Evolutionary conservation across 2,797 vertebrate species (phyloP).

Genomic region (Microcaecilia unicolor): DNA sequence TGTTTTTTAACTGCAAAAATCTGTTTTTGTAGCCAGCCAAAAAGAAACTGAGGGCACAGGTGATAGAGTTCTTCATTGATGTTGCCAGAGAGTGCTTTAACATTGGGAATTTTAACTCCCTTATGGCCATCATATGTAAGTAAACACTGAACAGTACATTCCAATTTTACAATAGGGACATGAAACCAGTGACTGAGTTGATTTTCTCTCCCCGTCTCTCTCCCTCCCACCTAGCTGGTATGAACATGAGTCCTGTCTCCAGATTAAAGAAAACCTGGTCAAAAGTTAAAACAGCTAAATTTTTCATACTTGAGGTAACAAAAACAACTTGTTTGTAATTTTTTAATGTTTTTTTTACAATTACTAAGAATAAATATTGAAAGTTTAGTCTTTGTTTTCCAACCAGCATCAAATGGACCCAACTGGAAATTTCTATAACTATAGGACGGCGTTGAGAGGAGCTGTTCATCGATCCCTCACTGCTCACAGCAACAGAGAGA

Average conservation of each 20-base stretch:
- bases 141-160: slow-evolving; percentile 11
- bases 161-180: background rate
- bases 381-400: background rate
- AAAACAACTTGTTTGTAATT: background rate
- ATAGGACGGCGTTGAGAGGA: slow-evolving; percentile 79
- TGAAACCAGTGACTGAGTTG: background rate
- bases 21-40: slow-evolving; percentile 90
- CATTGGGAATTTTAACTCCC: slow-evolving; percentile 92
- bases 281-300: slow-evolving; percentile 92
- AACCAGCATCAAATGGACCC: slow-evolving; percentile 92
- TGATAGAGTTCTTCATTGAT: slow-evolving; percentile 90
- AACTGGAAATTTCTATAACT: slow-evolving; percentile 91
- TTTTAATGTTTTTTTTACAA: background rate
- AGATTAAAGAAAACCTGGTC: slow-evolving; percentile 92
- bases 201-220: background rate
- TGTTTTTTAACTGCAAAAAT: no score
- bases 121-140: slow-evolving; percentile 96
- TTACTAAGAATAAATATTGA: background rate
- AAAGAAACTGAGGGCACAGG: slow-evolving; percentile 86
- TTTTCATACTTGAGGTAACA: slow-evolving; percentile 87
- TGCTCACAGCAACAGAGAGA: slow-evolving; percentile 85
- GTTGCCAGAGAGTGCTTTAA: slow-evolving; percentile 92
- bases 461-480: slow-evolving; percentile 85
- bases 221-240: slow-evolving; percentile 62
- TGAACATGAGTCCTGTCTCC: slow-evolving; percentile 93